A percentile compares a stretch with the other conserved stretches of the same genome.
Conservation (phyloP, 2,888 invertebrate species). For the Eupithecia exiguata region DNA sequence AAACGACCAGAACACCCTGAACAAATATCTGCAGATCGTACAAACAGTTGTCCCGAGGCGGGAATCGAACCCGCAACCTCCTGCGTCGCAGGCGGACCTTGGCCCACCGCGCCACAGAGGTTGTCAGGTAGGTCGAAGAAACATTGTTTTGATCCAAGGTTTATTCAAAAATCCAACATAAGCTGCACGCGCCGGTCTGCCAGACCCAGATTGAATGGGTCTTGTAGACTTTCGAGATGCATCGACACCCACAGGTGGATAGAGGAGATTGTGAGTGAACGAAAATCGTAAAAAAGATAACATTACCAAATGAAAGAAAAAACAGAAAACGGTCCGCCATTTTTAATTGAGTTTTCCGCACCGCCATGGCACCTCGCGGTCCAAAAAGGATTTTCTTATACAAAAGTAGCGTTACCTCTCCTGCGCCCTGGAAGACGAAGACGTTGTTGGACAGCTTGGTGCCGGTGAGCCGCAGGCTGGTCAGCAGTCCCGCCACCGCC, state of each 20-base stretch:
- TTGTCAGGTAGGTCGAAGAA: not conserved
- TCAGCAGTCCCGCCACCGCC: slow-evolving; percentile 96
- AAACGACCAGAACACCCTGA: too few species aligned
- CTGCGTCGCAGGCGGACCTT: too few species aligned
- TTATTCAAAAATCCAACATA: not conserved
- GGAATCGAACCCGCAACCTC: too few species aligned
- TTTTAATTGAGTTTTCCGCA: not conserved
- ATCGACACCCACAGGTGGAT: not conserved
- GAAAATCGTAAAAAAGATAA: not conserved
- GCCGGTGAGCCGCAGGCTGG: slow-evolving; percentile 92
- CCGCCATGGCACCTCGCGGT: too few species aligned
- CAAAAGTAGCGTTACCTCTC: slow-evolving; percentile 86
- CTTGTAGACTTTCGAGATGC: not conserved
- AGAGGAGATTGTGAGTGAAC: not conserved
- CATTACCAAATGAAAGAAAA: not conserved
- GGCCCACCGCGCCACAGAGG: too few species aligned
- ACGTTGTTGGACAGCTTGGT: slow-evolving; percentile 92
- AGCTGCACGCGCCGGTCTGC: not conserved
- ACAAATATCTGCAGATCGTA: too few species aligned
- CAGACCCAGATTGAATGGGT: not conserved
- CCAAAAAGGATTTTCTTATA: not conserved
- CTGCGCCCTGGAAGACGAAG: slow-evolving; percentile 98
- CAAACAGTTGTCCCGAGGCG: too few species aligned
- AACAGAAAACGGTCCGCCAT: too few species aligned
- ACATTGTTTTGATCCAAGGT: not conserved